phyloP scores from a whole-genome alignment of 2,113 vertebrate genomes.

The Glaucidium brasilianum region DNA sequence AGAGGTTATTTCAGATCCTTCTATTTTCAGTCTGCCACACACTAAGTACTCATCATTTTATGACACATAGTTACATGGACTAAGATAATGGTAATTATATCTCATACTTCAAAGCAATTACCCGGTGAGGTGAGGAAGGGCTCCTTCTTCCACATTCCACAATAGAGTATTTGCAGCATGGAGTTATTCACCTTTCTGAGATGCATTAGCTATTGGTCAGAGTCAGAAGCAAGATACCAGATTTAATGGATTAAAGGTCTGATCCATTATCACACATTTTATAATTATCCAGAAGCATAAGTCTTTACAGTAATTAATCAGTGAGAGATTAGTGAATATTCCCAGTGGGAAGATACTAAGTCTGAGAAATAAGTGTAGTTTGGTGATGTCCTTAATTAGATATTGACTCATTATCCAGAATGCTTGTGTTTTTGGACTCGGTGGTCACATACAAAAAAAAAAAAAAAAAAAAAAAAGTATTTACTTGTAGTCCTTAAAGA shows the following conservation, averaged over 20 bases:
- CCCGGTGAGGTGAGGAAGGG: slow-evolving; percentile 30
- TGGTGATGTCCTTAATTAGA: slow-evolving; percentile 62
- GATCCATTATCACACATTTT: slow-evolving; percentile 69
- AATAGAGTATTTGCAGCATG: slow-evolving; percentile 28
- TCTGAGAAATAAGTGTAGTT: slow-evolving; percentile 66
- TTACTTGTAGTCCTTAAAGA: neutral
- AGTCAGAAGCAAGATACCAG: slow-evolving; percentile 57
- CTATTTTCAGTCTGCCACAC: slow-evolving; percentile 60
- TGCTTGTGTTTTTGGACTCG: neutral
- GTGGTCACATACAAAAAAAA: neutral
- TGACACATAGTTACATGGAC: slow-evolving; percentile 53
- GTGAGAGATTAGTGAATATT: slow-evolving; percentile 68
- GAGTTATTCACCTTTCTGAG: slow-evolving; percentile 62
- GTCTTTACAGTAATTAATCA: slow-evolving; percentile 71
- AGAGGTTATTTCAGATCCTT: slow-evolving; percentile 53
- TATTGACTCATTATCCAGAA: slow-evolving; percentile 62
- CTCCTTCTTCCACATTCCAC: slow-evolving; percentile 45
- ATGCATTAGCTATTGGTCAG: slow-evolving; percentile 61
- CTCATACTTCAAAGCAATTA: slow-evolving; percentile 67
- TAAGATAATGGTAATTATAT: slow-evolving; percentile 64
- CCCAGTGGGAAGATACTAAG: slow-evolving; percentile 62
- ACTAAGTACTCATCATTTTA: slow-evolving; percentile 58
- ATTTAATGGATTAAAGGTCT: slow-evolving; percentile 71
- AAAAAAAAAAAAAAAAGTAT: neutral
- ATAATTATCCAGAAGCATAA: slow-evolving; percentile 69